Evolutionary conservation across 2,888 invertebrate species (phyloP).

Genomic region (Acrocyrtus sp.): DNA sequence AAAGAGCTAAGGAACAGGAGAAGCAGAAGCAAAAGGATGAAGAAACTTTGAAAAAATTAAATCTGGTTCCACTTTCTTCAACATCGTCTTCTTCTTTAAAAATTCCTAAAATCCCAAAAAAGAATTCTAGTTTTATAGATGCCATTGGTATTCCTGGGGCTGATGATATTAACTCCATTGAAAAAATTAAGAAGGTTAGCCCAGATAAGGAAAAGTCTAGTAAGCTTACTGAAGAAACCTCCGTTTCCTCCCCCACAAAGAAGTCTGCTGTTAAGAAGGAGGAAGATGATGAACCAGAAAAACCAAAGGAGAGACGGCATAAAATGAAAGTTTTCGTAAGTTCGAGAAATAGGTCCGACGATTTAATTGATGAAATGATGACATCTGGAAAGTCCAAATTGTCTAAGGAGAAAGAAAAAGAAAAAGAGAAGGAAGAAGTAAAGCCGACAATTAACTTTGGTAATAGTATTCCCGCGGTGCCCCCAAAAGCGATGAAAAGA

Average conservation of each 20-base stretch:
- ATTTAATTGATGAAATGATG: conserved; percentile 58
- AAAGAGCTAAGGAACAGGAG: conserved; percentile 66
- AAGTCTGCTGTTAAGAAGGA: conserved; percentile 39
- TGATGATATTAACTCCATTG: conserved; percentile 18
- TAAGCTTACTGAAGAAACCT: conserved; percentile 10
- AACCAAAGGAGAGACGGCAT: conserved; percentile 44
- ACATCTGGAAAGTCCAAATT: conserved; percentile 30
- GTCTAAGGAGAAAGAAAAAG: conserved; percentile 38
- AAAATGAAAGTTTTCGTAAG: conserved; percentile 57
- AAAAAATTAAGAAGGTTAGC: conserved; percentile 35
- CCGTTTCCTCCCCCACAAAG: conserved; percentile 5
- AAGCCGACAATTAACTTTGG: conserved; percentile 12
- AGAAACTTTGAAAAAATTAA: conserved; percentile 71
- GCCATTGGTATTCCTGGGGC: conserved; percentile 61
- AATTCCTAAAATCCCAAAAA: conserved; percentile 62
- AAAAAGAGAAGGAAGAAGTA: conserved; percentile 40
- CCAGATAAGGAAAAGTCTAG: conserved; percentile 11
- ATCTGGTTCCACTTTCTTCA: conserved; percentile 27
- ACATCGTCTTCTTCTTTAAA: conserved; percentile 19
- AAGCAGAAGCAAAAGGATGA: conserved; percentile 73
- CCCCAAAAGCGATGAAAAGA: conserved; percentile 37
- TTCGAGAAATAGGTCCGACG: conserved; percentile 54
- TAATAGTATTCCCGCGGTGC: conserved; percentile 32
- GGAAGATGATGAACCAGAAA: conserved; percentile 29
- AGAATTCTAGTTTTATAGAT: conserved; percentile 55